Conservation (phyloP, 2,888 invertebrate species). For the Zaprionus bogoriensis region DNA sequence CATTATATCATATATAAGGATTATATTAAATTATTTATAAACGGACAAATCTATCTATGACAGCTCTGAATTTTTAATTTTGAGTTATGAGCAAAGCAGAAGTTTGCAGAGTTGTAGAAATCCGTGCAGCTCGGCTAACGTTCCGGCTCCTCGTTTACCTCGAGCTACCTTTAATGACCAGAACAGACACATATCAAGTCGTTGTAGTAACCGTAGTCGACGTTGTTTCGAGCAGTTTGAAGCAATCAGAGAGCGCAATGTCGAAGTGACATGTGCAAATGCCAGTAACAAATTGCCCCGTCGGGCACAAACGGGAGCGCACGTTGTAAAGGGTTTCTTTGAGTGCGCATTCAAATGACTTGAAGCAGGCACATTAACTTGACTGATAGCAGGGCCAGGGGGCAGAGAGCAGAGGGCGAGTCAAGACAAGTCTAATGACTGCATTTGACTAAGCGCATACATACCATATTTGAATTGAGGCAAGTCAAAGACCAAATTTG, state of each 20-base stretch:
- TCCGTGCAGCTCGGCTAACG: no score
- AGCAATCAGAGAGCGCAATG: neutral
- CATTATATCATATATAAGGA: no score
- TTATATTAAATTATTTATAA: no score
- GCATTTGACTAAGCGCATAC: neutral
- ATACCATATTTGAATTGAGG: neutral
- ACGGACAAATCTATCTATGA: no score
- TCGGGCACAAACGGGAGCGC: constrained; percentile 8
- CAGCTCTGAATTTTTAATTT: no score
- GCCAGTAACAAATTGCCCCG: constrained; percentile 20
- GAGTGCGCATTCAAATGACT: constrained; percentile 11
- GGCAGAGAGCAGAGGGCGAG: neutral
- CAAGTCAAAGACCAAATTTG: no score
- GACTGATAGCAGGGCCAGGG: constrained; percentile 30
- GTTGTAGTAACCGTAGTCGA: no score
- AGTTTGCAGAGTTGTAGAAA: no score
- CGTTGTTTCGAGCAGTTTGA: neutral
- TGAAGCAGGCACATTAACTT: constrained; percentile 35
- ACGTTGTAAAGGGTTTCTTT: constrained; percentile 34
- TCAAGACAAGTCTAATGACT: neutral
- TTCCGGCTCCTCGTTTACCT: constrained; percentile 25
- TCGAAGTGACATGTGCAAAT: constrained; percentile 29
- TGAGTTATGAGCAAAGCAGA: no score
- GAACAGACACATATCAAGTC: constrained; percentile 51
- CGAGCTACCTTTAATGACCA: constrained; percentile 38